Evolutionary conservation across 2,113 vertebrate species (phyloP).

Genomic region (Ranitomeya variabilis): DNA sequence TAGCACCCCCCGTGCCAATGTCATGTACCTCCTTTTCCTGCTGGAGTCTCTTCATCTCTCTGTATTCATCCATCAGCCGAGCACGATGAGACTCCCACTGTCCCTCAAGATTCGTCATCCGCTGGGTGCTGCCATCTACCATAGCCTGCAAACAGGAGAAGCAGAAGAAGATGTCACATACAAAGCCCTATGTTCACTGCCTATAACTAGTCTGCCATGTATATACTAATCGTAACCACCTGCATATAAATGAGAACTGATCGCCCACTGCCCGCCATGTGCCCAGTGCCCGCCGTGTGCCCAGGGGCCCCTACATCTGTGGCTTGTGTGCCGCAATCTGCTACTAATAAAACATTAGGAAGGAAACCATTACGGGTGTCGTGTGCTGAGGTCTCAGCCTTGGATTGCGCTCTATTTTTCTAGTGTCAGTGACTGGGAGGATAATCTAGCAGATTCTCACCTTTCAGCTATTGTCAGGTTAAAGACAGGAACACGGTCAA

Average conservation of each 20-base stretch:
- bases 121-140: constrained; percentile 82
- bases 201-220: not conserved
- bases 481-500: not conserved
- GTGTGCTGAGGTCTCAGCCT: not conserved
- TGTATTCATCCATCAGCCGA: constrained; percentile 82
- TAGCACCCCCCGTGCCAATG: not conserved
- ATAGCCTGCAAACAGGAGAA: constrained; percentile 67
- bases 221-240: not conserved
- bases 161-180: not conserved
- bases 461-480: not conserved
- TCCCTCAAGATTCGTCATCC: constrained; percentile 79
- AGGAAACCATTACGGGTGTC: not conserved
- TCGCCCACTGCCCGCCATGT: not conserved
- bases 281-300: not conserved
- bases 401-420: not conserved
- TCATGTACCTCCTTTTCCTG: constrained; percentile 78
- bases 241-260: not conserved
- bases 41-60: constrained; percentile 80
- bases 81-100: constrained; percentile 91
- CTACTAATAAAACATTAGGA: not conserved
- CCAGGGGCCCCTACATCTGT: not conserved
- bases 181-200: not conserved
- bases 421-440: not conserved
- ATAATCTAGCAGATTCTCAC: not conserved
- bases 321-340: not conserved